Percentiles rank a stretch among this genome's conserved stretches.
phyloP scores from a whole-genome alignment of 2,113 vertebrate genomes.

The Tenebrosternarchus preto region DNA sequence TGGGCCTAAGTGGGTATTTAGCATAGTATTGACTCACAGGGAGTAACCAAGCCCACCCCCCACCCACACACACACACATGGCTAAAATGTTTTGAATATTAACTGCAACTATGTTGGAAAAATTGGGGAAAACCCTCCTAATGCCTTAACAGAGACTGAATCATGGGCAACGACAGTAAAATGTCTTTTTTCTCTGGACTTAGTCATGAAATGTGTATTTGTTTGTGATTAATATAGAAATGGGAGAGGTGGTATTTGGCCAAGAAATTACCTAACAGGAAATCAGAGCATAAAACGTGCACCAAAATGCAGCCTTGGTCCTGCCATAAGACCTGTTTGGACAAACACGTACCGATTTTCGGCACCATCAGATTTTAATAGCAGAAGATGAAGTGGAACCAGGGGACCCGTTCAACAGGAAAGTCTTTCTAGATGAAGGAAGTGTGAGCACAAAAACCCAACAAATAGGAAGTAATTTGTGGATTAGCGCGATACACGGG shows the following conservation, averaged over 20 bases:
- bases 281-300: conserved; percentile 2
- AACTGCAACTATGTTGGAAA: conserved; percentile 18
- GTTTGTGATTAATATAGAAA: conserved; percentile 52
- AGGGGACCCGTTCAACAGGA: conserved; percentile 46
- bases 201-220: conserved; percentile 69
- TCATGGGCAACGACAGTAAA: conserved; percentile 1
- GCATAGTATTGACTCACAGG: conserved; percentile 67
- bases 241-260: neutral
- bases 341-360: neutral
- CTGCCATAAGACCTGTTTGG: neutral
- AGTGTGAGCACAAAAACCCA: conserved; percentile 51
- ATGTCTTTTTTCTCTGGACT: conserved; percentile 59
- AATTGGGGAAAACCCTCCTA: conserved; percentile 30
- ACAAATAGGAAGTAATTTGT: conserved; percentile 71
- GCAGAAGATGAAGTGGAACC: conserved; percentile 29
- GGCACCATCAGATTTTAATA: neutral
- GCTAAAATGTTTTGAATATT: conserved; percentile 7
- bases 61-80: neutral
- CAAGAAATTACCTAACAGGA: conserved; percentile 32
- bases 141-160: conserved; percentile 1
- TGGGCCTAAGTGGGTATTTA: conserved; percentile 64
- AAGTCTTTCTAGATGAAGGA: conserved; percentile 53
- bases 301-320: neutral
- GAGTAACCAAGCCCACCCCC: conserved; percentile 55
- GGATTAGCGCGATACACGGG: conserved; percentile 65